These are phyloP conservation scores for Aelia acuminata DNA, from an alignment of 2,888 invertebrate species.

Conservation along the genomic window DNA sequence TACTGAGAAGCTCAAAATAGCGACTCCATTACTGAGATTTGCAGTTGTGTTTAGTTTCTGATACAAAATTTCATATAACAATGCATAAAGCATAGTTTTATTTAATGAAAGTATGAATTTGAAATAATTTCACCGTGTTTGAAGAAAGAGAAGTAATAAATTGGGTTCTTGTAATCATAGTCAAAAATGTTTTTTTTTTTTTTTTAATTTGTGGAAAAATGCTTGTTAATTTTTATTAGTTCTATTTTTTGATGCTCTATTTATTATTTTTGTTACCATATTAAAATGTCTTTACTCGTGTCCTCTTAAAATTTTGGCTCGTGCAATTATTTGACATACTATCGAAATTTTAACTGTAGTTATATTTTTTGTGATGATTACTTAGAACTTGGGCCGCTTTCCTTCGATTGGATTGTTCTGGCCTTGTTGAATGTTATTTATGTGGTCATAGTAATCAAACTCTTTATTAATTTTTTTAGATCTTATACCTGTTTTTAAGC, in stretches of 20 bases:
- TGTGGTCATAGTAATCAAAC: neutral
- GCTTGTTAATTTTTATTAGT: neutral
- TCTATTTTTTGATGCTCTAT: neutral
- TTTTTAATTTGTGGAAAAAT: neutral
- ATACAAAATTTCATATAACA: neutral
- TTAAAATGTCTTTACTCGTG: neutral
- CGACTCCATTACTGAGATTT: neutral
- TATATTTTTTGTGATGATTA: neutral
- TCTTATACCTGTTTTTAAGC: neutral
- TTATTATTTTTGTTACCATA: neutral
- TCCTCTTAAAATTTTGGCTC: neutral
- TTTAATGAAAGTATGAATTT: neutral
- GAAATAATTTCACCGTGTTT: conserved; percentile 18
- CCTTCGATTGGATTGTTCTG: neutral
- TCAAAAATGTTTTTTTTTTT: neutral
- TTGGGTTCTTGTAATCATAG: neutral
- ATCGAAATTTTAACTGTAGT: neutral
- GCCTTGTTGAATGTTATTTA: neutral
- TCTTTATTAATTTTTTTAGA: neutral
- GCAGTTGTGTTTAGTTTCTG: neutral
- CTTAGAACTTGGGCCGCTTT: neutral
- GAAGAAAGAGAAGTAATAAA: conserved; percentile 18
- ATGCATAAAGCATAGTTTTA: neutral
- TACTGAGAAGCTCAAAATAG: neutral
- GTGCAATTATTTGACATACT: neutral